These are phyloP conservation scores for Schrankia costaestrigalis DNA, from an alignment of 2,888 invertebrate species.

Conservation along the genomic window DNA sequence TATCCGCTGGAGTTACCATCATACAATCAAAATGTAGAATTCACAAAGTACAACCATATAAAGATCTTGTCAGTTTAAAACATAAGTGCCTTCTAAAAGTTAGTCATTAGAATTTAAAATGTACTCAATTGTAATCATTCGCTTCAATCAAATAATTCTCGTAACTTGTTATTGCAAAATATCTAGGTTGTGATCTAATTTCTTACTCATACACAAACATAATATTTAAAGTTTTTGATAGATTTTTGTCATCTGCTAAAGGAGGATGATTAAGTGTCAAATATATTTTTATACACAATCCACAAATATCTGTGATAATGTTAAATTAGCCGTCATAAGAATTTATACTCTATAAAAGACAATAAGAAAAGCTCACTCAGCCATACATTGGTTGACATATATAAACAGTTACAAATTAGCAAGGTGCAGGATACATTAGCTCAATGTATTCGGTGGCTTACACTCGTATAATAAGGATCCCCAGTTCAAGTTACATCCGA, in stretches of 20 bases:
- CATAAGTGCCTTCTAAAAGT: constrained; percentile 77
- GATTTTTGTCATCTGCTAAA: no score
- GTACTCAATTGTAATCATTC: constrained; percentile 46
- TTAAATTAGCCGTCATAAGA: no score
- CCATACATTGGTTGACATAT: no score
- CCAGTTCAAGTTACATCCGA: no score
- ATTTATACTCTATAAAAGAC: no score
- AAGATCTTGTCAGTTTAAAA: constrained; percentile 75
- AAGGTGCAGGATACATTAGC: neutral
- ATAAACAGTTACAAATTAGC: neutral
- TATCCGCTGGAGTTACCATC: constrained; percentile 76
- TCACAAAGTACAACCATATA: constrained; percentile 73
- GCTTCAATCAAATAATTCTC: constrained; percentile 37
- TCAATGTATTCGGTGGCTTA: neutral
- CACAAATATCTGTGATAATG: constrained; percentile 35
- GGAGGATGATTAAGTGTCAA: no score
- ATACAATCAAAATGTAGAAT: constrained; percentile 75
- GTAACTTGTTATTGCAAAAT: constrained; percentile 48
- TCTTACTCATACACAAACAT: no score
- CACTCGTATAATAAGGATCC: constrained; percentile 3
- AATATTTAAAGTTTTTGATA: no score
- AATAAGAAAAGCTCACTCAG: no score
- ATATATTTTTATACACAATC: constrained; percentile 33
- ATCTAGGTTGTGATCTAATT: constrained; percentile 69
- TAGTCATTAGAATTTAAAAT: constrained; percentile 78